Percentiles rank a stretch among this genome's conserved stretches.
Conservation (phyloP, 1,140 invertebrate genomes). For the Propsilocerus akamusi region DNA sequence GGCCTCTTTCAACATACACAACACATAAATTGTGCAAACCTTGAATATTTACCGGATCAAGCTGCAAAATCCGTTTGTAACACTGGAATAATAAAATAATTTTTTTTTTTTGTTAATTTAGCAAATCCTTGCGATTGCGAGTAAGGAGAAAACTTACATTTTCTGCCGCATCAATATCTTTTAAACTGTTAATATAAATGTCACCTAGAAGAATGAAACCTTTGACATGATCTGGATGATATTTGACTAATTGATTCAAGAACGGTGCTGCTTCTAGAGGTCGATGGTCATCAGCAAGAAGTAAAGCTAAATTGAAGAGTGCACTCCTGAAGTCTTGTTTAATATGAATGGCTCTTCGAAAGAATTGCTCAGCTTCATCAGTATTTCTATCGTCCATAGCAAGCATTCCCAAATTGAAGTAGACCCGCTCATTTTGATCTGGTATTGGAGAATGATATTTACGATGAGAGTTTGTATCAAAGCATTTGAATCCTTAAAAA, state of each 20-base stretch:
- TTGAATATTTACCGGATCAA: conserved; percentile 84
- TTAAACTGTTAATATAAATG: conserved; percentile 91
- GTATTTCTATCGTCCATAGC: conserved; percentile 87
- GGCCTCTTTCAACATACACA: conserved; percentile 79
- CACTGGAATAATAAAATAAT: conserved; percentile 35
- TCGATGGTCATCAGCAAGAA: conserved; percentile 70
- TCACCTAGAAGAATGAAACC: conserved; percentile 86
- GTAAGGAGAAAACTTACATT: conserved; percentile 37
- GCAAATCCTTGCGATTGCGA: background rate
- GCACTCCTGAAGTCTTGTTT: conserved; percentile 79
- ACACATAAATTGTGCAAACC: conserved; percentile 92
- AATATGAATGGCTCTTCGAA: conserved; percentile 65
- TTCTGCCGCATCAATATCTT: conserved; percentile 82
- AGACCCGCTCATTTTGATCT: conserved; percentile 71
- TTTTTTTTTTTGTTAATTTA: background rate
- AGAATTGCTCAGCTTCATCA: conserved; percentile 74
- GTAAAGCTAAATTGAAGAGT: conserved; percentile 81
- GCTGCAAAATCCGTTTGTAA: conserved; percentile 67
- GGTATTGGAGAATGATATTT: conserved; percentile 7
- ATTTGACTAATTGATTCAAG: conserved; percentile 74
- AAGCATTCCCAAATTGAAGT: conserved; percentile 91
- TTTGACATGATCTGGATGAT: conserved; percentile 89
- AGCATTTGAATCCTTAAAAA: background rate
- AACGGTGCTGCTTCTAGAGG: conserved; percentile 85
- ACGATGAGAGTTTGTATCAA: background rate